phyloP scores from a whole-genome alignment of 2,113 vertebrate species.

The Brachyistius frenatus region DNA sequence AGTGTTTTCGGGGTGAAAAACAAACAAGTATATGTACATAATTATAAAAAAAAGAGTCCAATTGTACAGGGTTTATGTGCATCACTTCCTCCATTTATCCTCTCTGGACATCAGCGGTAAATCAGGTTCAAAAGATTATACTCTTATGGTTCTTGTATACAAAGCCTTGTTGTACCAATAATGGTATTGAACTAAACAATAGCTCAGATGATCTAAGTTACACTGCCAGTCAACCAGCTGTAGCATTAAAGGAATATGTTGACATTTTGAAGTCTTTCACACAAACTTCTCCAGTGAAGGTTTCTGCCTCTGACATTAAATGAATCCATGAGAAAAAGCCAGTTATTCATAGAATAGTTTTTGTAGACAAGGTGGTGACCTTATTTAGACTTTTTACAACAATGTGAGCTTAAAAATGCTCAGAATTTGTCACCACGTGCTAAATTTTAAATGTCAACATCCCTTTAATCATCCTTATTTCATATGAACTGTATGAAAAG shows the following conservation, averaged over 20 bases:
- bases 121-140: slow-evolving; percentile 26
- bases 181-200: slow-evolving; percentile 2
- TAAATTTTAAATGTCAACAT: slow-evolving; percentile 24
- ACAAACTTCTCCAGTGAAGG: background rate
- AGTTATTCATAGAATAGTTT: too few species aligned
- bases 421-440: slow-evolving; percentile 1
- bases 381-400: background rate
- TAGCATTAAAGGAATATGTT: slow-evolving; percentile 27
- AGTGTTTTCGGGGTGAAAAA: background rate
- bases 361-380: too few species aligned
- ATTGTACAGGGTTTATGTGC: background rate
- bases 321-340: too few species aligned
- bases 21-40: background rate
- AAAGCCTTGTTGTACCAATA: slow-evolving; percentile 15
- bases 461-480: slow-evolving; percentile 4
- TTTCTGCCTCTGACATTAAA: too few species aligned
- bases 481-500: background rate
- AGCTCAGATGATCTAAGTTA: slow-evolving; percentile 24
- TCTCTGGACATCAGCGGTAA: background rate
- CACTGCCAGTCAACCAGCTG: slow-evolving; percentile 67
- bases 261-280: background rate
- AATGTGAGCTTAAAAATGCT: background rate
- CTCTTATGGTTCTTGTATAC: background rate
- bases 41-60: background rate
- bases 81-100: background rate